Conservation (phyloP, 2,113 vertebrate genomes). For the Silurus meridionalis region DNA sequence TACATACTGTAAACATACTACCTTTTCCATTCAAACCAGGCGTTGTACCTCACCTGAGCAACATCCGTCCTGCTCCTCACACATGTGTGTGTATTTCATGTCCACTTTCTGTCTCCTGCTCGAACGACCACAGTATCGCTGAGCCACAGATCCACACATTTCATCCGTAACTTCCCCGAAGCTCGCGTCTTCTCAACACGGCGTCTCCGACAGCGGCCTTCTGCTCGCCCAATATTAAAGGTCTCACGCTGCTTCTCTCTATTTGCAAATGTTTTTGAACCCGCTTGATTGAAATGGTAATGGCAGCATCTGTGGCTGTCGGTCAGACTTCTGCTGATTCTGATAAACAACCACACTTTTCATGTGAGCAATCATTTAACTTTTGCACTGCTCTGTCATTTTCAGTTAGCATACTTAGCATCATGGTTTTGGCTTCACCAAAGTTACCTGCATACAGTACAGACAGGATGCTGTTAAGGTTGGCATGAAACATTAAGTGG, state of each 20-base stretch:
- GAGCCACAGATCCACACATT: neutral
- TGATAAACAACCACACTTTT: constrained; percentile 36
- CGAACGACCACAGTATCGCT: neutral
- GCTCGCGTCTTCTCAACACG: neutral
- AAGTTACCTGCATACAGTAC: neutral
- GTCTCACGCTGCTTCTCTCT: constrained; percentile 14
- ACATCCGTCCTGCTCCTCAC: neutral
- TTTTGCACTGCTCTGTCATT: constrained; percentile 7
- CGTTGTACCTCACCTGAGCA: neutral
- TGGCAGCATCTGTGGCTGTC: constrained; percentile 26
- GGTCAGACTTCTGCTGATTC: constrained; percentile 20
- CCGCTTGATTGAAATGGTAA: constrained; percentile 35
- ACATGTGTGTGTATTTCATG: neutral
- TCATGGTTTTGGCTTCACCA: neutral
- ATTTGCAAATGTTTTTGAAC: constrained; percentile 39
- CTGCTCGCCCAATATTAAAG: constrained; percentile 4
- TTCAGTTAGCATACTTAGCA: neutral
- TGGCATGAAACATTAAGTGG: neutral
- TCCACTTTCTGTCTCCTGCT: neutral
- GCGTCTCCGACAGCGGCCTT: neutral
- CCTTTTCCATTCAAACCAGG: neutral
- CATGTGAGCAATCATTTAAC: constrained; percentile 34
- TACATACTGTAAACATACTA: neutral
- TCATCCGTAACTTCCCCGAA: neutral
- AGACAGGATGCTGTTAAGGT: neutral